Evolutionary conservation across 2,113 vertebrate species (phyloP), one percentile per base, ranked within the genome.

Genomic region (Cyanistes caeruleus): DNA sequence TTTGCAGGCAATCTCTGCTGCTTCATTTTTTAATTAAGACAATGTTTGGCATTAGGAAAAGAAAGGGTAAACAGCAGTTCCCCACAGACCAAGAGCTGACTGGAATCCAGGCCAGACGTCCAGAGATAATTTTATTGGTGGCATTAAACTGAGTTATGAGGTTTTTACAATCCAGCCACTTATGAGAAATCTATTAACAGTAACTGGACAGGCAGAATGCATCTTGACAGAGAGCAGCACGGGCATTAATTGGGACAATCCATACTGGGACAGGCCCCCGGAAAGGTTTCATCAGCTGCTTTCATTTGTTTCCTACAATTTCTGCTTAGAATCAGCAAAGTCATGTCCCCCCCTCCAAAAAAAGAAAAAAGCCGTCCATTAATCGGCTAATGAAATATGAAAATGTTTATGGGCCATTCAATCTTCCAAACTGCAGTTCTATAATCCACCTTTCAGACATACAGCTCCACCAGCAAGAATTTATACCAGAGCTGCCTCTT

Each of bases 111-210:
- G 94, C 97, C 72, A 93, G 96, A 93, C 44, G 33, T 98, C 97
- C 97, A 97, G 94, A 98, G 97, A 97, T 98, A 97, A 98, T 98
- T 98, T 98, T 98, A 98, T 98, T 96, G 97, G 97, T 96, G 95
- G 97, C 96, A 98, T 98, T 98, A 98, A 98, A 98, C 97, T 98
- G 98, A 98, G 96, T 98, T 98, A 98, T 97, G 98, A 98, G 98
- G 97, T 97, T 98, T 98, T 98, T 98, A 98, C 97, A 98, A 97
- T 98, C 95, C 97, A 98, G 98, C 98, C 98, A 98, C 98, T 98
- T 98, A 98, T 98, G 97, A 98, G 98, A 98, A 98, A 98, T 98
- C 98, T 98, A 98, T 98, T 98, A 98, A 98, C 97, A 98, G 98
- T 96, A 98, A 98, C 98, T 96, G 98, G 98, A 98, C 98, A 97